Base-by-base conservation (phyloP, 2,888 invertebrate species). In the Syrphus vitripennis region DNA sequence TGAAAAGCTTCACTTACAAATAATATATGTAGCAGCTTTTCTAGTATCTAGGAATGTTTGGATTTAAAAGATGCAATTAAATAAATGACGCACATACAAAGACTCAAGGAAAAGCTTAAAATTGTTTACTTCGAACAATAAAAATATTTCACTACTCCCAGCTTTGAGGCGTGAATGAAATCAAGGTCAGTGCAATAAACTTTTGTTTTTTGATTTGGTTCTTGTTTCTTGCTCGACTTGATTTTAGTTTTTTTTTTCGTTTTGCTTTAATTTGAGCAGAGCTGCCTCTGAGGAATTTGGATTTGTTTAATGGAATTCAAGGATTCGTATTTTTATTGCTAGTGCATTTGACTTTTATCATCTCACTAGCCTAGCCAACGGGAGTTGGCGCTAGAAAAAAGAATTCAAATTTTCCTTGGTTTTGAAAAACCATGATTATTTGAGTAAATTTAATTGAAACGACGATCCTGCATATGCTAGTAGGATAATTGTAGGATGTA, bases 11-110 rank as follows among this genome's bases (percentile, higher is more conserved):
- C 7, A 24, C 26, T 67, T 67, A 29, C 14, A 48, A 63, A n/a
- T n/a, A n/a, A n/a, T n/a, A n/a, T n/a, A n/a, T n/a, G n/a, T 26
- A 29, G 26, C 16, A 84, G 83, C 83, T 84, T 76, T 80, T 57
- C 42, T 34, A 70, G 31, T 24, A 7, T 53, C 10, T 45, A 5
- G 67, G 53, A 83, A 75, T 75, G 75, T n/a, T 31, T 19, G 50
- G 26, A 61, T 74, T 19, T 0, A 7, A 61, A 10, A 19, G 70
- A 34, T 53, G 42, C 69, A 81, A 70, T 81, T 48, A 81, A 74
- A n/a, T 7, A n/a, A n/a, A 37, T 42, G 19, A 59, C 59, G 12
- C 24, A 50, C 14, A 6, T 3, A 50, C 14, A 12, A 50, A 48
- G 48, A 24, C 50, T 14, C 34, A 14, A 34, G 34, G 34, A 14